These are phyloP conservation scores for Parascotia fuliginaria DNA, from an alignment of 2,888 invertebrate genomes.

Conservation along the genomic window DNA sequence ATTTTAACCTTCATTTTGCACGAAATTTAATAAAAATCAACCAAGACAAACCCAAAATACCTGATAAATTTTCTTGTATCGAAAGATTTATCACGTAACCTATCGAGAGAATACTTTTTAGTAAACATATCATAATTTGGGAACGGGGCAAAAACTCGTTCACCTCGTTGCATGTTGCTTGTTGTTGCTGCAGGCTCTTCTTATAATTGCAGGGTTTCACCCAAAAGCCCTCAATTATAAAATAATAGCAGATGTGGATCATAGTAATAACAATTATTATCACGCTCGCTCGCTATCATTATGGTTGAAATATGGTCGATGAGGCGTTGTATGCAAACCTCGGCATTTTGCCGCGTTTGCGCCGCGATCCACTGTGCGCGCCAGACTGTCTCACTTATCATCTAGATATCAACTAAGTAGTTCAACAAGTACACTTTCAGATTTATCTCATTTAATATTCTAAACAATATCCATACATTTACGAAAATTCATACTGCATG, in stretches of 20 bases:
- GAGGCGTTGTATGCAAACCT: slow-evolving; percentile 76
- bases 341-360: slow-evolving; percentile 58
- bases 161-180: slow-evolving; percentile 77
- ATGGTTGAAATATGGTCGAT: slow-evolving; percentile 81
- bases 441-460: too few species aligned
- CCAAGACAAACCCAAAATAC: slow-evolving; percentile 19
- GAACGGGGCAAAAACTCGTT: slow-evolving; percentile 74
- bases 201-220: slow-evolving; percentile 85
- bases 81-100: slow-evolving; percentile 50
- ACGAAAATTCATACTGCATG: too few species aligned
- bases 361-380: slow-evolving; percentile 32
- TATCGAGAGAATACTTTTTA: slow-evolving; percentile 58
- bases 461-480: too few species aligned
- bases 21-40: slow-evolving; percentile 18
- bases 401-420: slow-evolving; percentile 22
- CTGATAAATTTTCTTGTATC: slow-evolving; percentile 35
- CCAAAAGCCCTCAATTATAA: slow-evolving; percentile 85
- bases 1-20: neutral
- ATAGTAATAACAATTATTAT: slow-evolving; percentile 86
- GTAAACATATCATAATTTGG: slow-evolving; percentile 78
- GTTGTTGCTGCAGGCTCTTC: slow-evolving; percentile 79
- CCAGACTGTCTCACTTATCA: slow-evolving; percentile 42
- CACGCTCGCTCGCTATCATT: slow-evolving; percentile 82
- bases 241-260: slow-evolving; percentile 86
- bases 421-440: neutral